Evolutionary conservation across 2,797 vertebrate species (phyloP).

Genomic region (Phrynocephalus forsythii): DNA sequence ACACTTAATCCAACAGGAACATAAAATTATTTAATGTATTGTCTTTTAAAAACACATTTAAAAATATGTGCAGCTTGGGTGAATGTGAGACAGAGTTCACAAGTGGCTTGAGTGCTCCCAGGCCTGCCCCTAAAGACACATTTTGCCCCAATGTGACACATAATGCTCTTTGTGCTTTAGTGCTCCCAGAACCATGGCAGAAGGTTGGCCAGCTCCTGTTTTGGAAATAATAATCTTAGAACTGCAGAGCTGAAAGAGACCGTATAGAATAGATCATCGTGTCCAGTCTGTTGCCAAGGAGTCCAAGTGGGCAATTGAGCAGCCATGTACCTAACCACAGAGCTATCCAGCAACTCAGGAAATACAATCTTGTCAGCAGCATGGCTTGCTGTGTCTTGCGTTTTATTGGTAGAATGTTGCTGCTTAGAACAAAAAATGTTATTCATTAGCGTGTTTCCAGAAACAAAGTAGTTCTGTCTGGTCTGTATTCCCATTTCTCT

Average conservation of each 20-base stretch:
- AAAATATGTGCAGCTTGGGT: background rate
- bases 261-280: too few relatives aligned
- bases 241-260: too few relatives aligned
- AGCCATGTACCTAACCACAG: too few relatives aligned
- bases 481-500: background rate
- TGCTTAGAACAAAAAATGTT: background rate
- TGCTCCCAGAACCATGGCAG: background rate
- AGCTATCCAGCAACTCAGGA: background rate
- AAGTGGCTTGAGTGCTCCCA: background rate
- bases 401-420: accelerated
- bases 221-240: background rate
- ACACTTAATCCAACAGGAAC: background rate
- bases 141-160: background rate
- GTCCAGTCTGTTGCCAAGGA: too few relatives aligned
- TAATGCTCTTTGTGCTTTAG: background rate
- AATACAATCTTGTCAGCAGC: background rate
- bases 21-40: background rate
- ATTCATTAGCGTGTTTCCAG: conserved; percentile 11
- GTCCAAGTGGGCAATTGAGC: background rate
- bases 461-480: background rate
- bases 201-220: background rate
- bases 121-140: background rate
- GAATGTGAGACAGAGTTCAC: accelerated
- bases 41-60: background rate
- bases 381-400: background rate